Conservation (phyloP, 2,888 invertebrate genomes). For the Kryphioiulus occultus region DNA sequence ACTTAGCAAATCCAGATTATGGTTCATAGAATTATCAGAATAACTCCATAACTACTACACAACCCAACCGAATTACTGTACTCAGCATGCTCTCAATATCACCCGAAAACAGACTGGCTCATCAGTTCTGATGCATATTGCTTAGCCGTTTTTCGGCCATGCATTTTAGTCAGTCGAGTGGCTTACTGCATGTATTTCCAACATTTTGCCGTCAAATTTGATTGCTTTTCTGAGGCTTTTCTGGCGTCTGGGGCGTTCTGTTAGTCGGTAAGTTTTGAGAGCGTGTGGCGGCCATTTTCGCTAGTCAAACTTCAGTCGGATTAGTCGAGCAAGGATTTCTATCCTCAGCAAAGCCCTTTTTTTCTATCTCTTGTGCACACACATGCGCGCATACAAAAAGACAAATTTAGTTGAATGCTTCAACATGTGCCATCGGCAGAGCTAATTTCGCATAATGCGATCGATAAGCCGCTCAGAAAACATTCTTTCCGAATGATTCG, state of each 20-base stretch:
- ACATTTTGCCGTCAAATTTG: not conserved
- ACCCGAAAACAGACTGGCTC: too few species aligned
- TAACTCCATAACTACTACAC: too few species aligned
- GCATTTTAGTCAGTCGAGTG: too few species aligned
- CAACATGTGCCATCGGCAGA: not conserved
- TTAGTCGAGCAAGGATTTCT: not conserved
- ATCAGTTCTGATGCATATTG: too few species aligned
- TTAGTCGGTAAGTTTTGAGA: not conserved
- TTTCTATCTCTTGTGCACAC: not conserved
- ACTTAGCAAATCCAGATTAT: too few species aligned
- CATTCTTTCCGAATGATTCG: not conserved
- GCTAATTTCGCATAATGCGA: not conserved
- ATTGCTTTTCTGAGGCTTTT: not conserved
- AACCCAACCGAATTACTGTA: too few species aligned
- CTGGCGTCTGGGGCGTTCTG: not conserved
- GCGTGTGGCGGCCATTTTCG: not conserved
- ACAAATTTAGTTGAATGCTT: not conserved
- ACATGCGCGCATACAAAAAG: not conserved
- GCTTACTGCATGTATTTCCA: not conserved
- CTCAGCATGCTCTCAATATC: too few species aligned
- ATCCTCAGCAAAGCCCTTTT: not conserved
- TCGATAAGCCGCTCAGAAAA: not conserved
- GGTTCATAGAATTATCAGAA: too few species aligned
- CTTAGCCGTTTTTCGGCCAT: too few species aligned
- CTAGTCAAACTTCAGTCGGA: not conserved